These are phyloP conservation scores for Lasioglossum figueresi DNA, from an alignment of 2,888 invertebrate genomes.

Conservation along the genomic window DNA sequence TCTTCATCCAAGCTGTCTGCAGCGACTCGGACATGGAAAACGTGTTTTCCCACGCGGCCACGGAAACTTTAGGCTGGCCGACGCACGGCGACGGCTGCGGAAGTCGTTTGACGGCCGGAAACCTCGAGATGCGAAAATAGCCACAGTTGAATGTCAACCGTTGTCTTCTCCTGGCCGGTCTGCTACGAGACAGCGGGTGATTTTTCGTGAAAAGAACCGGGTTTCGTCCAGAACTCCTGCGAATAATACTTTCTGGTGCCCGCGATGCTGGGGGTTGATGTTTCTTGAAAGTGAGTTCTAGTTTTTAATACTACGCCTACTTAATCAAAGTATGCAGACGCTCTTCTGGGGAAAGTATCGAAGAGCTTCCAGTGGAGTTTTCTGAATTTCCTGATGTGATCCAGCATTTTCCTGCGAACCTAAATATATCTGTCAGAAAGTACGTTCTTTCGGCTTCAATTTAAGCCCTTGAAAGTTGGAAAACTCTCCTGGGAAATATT, in stretches of 20 bases:
- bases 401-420: neutral
- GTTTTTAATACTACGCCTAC: too few species aligned
- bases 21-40: neutral
- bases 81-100: neutral
- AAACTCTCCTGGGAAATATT: too few species aligned
- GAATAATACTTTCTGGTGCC: neutral
- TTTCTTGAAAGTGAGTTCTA: neutral
- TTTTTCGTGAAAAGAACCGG: neutral
- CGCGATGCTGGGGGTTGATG: neutral
- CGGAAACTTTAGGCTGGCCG: neutral
- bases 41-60: slow-evolving; percentile 27
- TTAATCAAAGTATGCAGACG: too few species aligned
- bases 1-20: neutral
- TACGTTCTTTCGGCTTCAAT: too few species aligned
- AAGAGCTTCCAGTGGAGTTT: too few species aligned
- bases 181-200: neutral
- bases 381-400: too few species aligned
- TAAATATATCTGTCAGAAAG: neutral
- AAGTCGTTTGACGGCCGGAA: slow-evolving; percentile 5
- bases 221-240: neutral
- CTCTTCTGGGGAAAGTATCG: too few species aligned
- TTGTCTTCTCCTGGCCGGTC: neutral
- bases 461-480: too few species aligned
- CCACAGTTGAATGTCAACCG: neutral
- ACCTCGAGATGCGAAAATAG: neutral